Evolutionary conservation across 1,140 invertebrate species (phyloP).

Genomic region (Ostrea edulis): DNA sequence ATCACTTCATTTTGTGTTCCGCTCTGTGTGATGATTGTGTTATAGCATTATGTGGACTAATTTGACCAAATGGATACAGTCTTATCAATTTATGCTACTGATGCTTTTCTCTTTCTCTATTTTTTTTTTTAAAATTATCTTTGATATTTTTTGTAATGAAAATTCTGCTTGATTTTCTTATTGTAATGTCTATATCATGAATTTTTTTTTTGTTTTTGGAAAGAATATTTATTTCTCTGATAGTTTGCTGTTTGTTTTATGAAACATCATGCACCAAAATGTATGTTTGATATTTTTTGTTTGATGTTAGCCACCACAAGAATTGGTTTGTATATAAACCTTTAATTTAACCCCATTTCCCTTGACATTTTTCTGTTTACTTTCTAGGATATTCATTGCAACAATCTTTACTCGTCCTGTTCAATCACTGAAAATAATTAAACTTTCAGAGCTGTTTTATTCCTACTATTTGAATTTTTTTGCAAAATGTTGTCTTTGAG

Average conservation of each 20-base stretch:
- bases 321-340: slow-evolving; percentile 11
- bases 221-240: neutral
- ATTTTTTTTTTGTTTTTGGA: neutral
- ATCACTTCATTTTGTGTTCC: neutral
- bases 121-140: no score
- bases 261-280: neutral
- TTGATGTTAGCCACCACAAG: neutral
- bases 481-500: neutral
- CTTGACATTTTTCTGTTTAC: neutral
- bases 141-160: no score
- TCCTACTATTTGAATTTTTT: neutral
- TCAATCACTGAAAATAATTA: neutral
- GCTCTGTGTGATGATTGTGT: neutral
- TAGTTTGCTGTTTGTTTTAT: neutral
- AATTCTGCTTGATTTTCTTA: no score
- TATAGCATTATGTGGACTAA: no score
- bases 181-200: neutral
- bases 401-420: neutral
- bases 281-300: neutral
- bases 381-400: neutral
- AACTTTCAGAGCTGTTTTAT: neutral
- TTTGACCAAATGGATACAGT: no score
- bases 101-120: no score
- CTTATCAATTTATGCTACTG: no score
- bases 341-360: neutral